Conservation (phyloP, 2,113 vertebrate genomes). For the Chionodraco myersi region DNA sequence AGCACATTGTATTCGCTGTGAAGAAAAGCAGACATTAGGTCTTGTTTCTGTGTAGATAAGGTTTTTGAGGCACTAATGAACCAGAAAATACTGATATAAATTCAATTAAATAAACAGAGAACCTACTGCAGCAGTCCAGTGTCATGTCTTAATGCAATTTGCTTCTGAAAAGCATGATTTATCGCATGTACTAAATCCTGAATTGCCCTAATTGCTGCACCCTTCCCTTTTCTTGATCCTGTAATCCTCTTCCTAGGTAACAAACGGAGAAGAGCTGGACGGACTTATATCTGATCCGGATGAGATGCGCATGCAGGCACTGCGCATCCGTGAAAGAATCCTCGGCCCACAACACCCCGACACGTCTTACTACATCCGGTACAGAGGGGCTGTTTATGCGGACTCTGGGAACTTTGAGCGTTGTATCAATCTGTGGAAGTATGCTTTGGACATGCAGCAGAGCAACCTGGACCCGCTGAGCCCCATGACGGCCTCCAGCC, state of each 20-base stretch:
- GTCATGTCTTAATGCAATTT: background rate
- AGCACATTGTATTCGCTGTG: background rate
- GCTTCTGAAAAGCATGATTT: background rate
- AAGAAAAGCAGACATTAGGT: background rate
- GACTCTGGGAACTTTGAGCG: conserved; percentile 98
- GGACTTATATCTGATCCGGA: conserved; percentile 96
- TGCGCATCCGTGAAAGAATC: conserved; percentile 96
- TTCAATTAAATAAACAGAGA: background rate
- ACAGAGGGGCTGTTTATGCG: conserved; percentile 96
- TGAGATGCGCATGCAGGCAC: conserved; percentile 98
- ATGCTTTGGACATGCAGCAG: conserved; percentile 99
- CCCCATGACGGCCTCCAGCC: conserved; percentile 97
- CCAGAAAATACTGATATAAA: background rate
- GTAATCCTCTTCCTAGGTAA: conserved; percentile 61
- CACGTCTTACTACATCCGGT: conserved; percentile 98
- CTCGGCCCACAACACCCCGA: conserved; percentile 97
- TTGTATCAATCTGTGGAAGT: conserved; percentile 98
- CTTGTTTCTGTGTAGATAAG: no score
- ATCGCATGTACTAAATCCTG: no score
- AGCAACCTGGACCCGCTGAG: conserved; percentile 95
- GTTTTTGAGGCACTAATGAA: background rate
- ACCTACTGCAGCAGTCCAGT: background rate
- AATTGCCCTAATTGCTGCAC: background rate
- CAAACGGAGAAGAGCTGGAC: conserved; percentile 91
- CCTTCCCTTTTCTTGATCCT: conserved; percentile 1